These are phyloP conservation scores for Ericerus pela DNA, from an alignment of 1,140 invertebrate species.

Conservation along the genomic window DNA sequence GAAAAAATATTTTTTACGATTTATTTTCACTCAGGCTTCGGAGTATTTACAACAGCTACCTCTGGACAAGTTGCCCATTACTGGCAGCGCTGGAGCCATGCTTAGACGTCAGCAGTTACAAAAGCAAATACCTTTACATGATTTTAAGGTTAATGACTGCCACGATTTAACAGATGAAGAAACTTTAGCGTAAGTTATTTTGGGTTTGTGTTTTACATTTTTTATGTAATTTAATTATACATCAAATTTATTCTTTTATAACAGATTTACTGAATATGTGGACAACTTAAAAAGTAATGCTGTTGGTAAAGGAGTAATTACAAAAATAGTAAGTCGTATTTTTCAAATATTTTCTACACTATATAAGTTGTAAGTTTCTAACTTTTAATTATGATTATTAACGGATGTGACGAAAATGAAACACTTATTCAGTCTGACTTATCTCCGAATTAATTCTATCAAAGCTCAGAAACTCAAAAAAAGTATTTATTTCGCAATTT, in stretches of 20 bases:
- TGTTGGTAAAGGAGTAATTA: slow-evolving; percentile 36
- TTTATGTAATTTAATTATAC: neutral
- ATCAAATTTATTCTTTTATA: neutral
- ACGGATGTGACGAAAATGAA: too few relatives aligned
- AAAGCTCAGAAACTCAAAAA: too few relatives aligned
- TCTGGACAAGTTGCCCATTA: slow-evolving; percentile 49
- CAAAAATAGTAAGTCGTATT: slow-evolving; percentile 25
- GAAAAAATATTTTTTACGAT: neutral
- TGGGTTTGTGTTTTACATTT: neutral
- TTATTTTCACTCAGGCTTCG: slow-evolving; percentile 30
- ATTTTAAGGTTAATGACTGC: slow-evolving; percentile 46
- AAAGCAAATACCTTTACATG: slow-evolving; percentile 64
- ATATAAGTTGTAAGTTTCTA: too few relatives aligned
- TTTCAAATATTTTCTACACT: too few relatives aligned
- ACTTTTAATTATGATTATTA: too few relatives aligned
- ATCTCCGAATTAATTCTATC: too few relatives aligned
- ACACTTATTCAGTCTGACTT: too few relatives aligned
- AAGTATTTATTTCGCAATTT: too few relatives aligned
- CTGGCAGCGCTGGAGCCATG: slow-evolving; percentile 53
- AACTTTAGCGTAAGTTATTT: slow-evolving; percentile 31
- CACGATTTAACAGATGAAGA: slow-evolving; percentile 47
- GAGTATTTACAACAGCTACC: slow-evolving; percentile 65
- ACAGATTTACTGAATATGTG: slow-evolving; percentile 30
- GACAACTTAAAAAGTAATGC: slow-evolving; percentile 38
- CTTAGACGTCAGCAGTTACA: slow-evolving; percentile 56